These are phyloP conservation scores for Sinocyclocheilus rhinocerous DNA, from an alignment of 2,113 vertebrate genomes.

Conservation along the genomic window DNA sequence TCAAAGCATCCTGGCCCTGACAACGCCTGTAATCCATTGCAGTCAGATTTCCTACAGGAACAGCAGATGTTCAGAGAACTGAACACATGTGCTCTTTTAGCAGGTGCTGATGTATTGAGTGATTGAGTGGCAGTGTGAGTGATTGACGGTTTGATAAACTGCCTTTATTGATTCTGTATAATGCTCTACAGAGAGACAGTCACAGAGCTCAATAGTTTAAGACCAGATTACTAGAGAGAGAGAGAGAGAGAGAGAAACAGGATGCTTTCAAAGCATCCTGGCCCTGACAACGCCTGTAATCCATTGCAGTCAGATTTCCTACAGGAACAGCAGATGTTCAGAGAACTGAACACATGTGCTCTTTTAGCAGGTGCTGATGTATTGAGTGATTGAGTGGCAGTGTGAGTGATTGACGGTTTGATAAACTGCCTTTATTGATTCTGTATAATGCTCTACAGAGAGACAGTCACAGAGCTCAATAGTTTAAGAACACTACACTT, in stretches of 20 bases:
- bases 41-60: not conserved
- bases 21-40: not conserved
- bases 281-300: not conserved
- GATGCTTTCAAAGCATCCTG: not conserved
- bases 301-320: conserved; percentile 3
- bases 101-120: conserved; percentile 50
- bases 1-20: not conserved
- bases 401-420: conserved; percentile 42
- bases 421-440: conserved; percentile 53
- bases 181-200: conserved; percentile 30
- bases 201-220: conserved; percentile 1
- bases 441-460: conserved; percentile 32
- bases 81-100: conserved; percentile 18
- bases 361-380: conserved; percentile 46
- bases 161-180: conserved; percentile 50
- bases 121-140: conserved; percentile 35
- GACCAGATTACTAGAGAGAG: not conserved
- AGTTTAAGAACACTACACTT: not conserved
- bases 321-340: conserved; percentile 23
- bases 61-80: conserved; percentile 26
- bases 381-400: conserved; percentile 45
- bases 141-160: conserved; percentile 49
- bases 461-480: conserved; percentile 3
- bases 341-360: conserved; percentile 1
- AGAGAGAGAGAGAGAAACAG: not conserved